phyloP scores from a whole-genome alignment of 2,888 invertebrate species.

The Herminia tarsipennalis region DNA sequence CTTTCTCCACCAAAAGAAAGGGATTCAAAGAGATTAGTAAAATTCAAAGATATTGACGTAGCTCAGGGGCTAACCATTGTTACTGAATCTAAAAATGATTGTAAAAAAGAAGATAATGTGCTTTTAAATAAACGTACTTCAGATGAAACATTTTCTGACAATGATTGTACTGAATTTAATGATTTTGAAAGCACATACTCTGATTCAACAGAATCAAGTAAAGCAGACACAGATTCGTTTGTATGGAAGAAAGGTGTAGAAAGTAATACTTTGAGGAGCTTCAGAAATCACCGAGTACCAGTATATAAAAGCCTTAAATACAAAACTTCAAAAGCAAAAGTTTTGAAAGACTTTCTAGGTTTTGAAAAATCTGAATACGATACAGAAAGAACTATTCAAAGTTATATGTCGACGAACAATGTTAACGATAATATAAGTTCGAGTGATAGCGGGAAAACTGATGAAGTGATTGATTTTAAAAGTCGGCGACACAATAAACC shows the following conservation, averaged over 20 bases:
- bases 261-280: slow-evolving; percentile 36
- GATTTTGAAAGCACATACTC: slow-evolving; percentile 47
- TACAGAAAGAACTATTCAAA: slow-evolving; percentile 20
- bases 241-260: slow-evolving; percentile 53
- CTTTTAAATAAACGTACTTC: slow-evolving; percentile 23
- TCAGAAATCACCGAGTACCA: slow-evolving; percentile 49
- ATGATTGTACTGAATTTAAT: slow-evolving; percentile 29
- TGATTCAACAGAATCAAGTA: slow-evolving; percentile 62
- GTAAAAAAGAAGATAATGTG: slow-evolving; percentile 25
- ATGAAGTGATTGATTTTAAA: slow-evolving; percentile 30
- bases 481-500: slow-evolving; percentile 14
- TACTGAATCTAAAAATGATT: slow-evolving; percentile 35
- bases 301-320: slow-evolving; percentile 56
- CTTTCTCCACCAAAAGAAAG: slow-evolving; percentile 71
- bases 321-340: slow-evolving; percentile 51
- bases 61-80: slow-evolving; percentile 28
- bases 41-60: slow-evolving; percentile 58
- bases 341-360: slow-evolving; percentile 59
- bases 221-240: slow-evolving; percentile 62
- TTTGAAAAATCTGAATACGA: slow-evolving; percentile 35
- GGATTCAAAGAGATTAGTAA: slow-evolving; percentile 64
- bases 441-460: slow-evolving; percentile 42
- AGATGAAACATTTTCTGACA: slow-evolving; percentile 36
- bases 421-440: slow-evolving; percentile 41
- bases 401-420: slow-evolving; percentile 36